Evolutionary conservation across 2,888 invertebrate genomes (phyloP).

Genomic region (Agapostemon virescens): DNA sequence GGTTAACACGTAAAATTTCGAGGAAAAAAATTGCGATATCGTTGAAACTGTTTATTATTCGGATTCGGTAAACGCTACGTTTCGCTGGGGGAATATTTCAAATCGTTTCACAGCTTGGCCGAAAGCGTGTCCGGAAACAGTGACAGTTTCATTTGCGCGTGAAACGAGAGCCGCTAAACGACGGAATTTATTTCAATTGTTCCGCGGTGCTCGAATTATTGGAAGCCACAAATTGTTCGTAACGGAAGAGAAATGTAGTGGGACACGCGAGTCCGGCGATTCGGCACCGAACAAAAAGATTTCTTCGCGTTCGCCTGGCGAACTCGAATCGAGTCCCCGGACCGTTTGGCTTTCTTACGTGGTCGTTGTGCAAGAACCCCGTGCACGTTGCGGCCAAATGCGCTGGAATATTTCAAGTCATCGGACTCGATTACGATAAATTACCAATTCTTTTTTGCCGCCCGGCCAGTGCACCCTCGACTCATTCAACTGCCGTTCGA

Average conservation of each 20-base stretch:
- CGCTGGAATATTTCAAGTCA: conserved; percentile 57
- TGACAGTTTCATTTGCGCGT: background rate
- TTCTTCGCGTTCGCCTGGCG: conserved; percentile 9
- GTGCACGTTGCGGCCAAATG: conserved; percentile 40
- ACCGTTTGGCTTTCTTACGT: conserved; percentile 32
- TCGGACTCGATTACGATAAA: conserved; percentile 61
- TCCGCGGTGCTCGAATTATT: conserved; percentile 18
- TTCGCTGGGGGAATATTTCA: background rate
- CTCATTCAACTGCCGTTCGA: conserved; percentile 52
- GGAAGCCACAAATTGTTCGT: conserved; percentile 27
- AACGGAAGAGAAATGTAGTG: conserved; percentile 8
- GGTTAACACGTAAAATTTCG: background rate
- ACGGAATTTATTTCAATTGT: conserved; percentile 3
- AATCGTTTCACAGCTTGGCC: background rate
- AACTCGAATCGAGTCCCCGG: background rate
- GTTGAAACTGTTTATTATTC: background rate
- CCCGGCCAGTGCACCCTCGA: conserved; percentile 23
- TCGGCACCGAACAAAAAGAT: conserved; percentile 8
- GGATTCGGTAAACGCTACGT: background rate
- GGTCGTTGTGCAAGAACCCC: conserved; percentile 30
- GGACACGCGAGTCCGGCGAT: background rate
- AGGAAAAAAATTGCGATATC: background rate
- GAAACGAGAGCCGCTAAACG: background rate
- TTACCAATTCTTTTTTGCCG: conserved; percentile 59
- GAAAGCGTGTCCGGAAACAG: background rate